phyloP scores from a whole-genome alignment of 2,888 invertebrate species.

The Scaptomyza cyrtandrae region DNA sequence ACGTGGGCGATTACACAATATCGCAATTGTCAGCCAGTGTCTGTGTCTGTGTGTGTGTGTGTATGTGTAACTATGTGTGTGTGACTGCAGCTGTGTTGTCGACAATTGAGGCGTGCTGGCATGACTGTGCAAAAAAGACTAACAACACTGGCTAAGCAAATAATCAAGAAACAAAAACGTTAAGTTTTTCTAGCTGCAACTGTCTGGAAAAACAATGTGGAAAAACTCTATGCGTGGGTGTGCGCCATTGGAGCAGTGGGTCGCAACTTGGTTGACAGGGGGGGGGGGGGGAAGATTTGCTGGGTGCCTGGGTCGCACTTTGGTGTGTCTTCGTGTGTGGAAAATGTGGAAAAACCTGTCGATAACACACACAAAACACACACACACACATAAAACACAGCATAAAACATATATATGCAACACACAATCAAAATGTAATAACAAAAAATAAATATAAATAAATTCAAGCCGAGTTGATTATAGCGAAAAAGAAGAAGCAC shows the following conservation, averaged over 20 bases:
- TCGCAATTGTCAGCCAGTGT: slow-evolving; percentile 51
- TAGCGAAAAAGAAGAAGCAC: slow-evolving; percentile 38
- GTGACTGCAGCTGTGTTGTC: slow-evolving; percentile 23
- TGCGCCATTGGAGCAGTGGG: slow-evolving; percentile 61
- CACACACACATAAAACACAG: too few species aligned
- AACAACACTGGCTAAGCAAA: slow-evolving; percentile 29
- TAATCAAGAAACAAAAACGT: slow-evolving; percentile 11
- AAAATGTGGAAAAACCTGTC: slow-evolving; percentile 76
- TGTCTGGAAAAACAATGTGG: slow-evolving; percentile 31
- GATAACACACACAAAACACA: slow-evolving; percentile 42
- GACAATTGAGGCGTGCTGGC: slow-evolving; percentile 64
- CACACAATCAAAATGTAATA: slow-evolving; percentile 21
- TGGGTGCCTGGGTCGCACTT: slow-evolving; percentile 1
- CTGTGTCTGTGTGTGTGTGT: slow-evolving; percentile 18
- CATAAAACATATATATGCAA: slow-evolving; percentile 7
- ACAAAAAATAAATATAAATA: slow-evolving; percentile 19
- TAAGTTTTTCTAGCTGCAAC: slow-evolving; percentile 29
- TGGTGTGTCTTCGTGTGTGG: slow-evolving; percentile 48
- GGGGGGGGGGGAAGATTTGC: slow-evolving; percentile 11
- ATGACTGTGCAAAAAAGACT: slow-evolving; percentile 60
- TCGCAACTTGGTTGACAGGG: slow-evolving; percentile 55
- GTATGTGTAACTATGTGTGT: not conserved
- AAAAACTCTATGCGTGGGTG: slow-evolving; percentile 25
- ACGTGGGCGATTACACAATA: slow-evolving; percentile 79
- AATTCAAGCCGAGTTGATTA: slow-evolving; percentile 37